A percentile compares a stretch with the other conserved stretches of the same genome.
These are phyloP conservation scores for Helicoverpa armigera DNA, from an alignment of 1,140 invertebrate genomes.

Conservation along the genomic window DNA sequence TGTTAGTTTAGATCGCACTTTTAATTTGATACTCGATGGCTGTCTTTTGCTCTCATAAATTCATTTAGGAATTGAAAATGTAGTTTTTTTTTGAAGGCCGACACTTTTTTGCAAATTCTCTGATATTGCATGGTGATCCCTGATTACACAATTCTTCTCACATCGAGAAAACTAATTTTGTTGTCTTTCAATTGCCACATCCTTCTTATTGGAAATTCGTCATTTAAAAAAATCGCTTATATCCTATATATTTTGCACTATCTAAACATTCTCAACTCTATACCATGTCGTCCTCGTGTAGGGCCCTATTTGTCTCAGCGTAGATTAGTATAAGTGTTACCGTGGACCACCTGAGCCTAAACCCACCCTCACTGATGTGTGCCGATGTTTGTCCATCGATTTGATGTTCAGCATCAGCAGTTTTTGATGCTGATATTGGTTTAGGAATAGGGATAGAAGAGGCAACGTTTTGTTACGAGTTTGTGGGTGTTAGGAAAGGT, in stretches of 20 bases:
- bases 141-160: too few relatives aligned
- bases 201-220: too few relatives aligned
- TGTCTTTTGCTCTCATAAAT: too few relatives aligned
- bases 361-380: conserved; percentile 33
- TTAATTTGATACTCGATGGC: too few relatives aligned
- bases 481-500: background rate
- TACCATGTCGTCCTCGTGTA: conserved; percentile 56
- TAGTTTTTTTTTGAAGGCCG: too few relatives aligned
- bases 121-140: too few relatives aligned
- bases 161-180: too few relatives aligned
- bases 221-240: too few relatives aligned
- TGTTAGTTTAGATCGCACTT: too few relatives aligned
- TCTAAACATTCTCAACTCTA: conserved; percentile 47
- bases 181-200: too few relatives aligned
- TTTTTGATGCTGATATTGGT: conserved; percentile 21
- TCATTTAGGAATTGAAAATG: too few relatives aligned
- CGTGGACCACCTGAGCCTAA: conserved; percentile 66
- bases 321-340: conserved; percentile 76
- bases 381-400: conserved; percentile 16
- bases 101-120: too few relatives aligned
- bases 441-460: background rate
- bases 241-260: background rate
- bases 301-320: conserved; percentile 74
- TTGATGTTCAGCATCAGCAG: conserved; percentile 7
- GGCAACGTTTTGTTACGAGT: background rate